Conservation (phyloP, 1,140 invertebrate genomes). For the Anastrepha ludens region DNA sequence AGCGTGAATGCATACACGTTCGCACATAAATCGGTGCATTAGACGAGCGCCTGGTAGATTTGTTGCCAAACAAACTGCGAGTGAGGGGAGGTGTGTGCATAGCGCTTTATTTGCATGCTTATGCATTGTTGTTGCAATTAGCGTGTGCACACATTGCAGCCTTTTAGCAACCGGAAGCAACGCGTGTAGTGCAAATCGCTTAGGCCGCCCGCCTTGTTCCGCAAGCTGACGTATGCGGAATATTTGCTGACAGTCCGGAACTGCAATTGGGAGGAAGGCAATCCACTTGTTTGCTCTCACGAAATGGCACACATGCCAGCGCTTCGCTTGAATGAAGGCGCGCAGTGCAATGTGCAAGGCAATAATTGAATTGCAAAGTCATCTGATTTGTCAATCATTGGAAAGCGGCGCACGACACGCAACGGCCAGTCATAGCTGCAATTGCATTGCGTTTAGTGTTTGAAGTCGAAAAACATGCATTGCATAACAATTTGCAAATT, state of each 20-base stretch:
- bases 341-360: constrained; percentile 34
- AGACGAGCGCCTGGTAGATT: neutral
- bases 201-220: constrained; percentile 2
- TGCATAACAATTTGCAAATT: constrained; percentile 31
- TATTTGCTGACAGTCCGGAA: constrained; percentile 12
- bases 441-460: constrained; percentile 14
- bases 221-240: constrained; percentile 24
- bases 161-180: constrained; percentile 12
- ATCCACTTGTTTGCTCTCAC: neutral
- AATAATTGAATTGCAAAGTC: constrained; percentile 47
- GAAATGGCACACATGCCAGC: constrained; percentile 28
- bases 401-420: neutral
- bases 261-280: constrained; percentile 20
- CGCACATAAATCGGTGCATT: neutral
- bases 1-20: neutral
- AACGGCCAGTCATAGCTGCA: neutral
- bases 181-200: neutral
- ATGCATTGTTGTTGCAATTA: neutral
- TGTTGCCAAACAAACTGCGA: neutral
- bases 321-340: neutral
- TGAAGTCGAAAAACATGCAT: constrained; percentile 1
- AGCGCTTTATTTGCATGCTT: neutral
- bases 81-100: neutral
- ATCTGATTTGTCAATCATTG: neutral
- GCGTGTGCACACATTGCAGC: neutral